A percentile compares a stretch with the other conserved stretches of the same genome.
These are phyloP conservation scores for Patella pellucida DNA, from an alignment of 2,888 invertebrate genomes.

Conservation along the genomic window DNA sequence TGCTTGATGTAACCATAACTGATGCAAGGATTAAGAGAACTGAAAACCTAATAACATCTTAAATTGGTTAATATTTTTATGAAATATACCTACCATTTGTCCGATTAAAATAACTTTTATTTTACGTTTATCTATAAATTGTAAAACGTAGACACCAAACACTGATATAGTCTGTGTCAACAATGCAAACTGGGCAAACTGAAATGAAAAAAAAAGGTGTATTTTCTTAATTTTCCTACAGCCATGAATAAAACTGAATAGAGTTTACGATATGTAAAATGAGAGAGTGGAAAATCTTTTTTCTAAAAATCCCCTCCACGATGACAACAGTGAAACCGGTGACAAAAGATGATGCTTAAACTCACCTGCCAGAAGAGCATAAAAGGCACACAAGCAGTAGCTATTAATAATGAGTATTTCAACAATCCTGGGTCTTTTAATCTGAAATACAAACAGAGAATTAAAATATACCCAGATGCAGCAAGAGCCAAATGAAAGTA, in stretches of 20 bases:
- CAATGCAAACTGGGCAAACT: constrained; percentile 87
- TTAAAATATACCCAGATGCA: neutral
- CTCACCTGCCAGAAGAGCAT: constrained; percentile 74
- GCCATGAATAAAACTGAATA: neutral
- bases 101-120: constrained; percentile 71
- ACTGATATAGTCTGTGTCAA: constrained; percentile 83
- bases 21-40: neutral
- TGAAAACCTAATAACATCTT: constrained; percentile 2
- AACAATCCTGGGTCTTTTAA: constrained; percentile 30
- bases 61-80: neutral
- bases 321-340: no score
- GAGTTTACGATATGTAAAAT: neutral
- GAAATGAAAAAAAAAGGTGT: constrained; percentile 76
- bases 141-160: constrained; percentile 78
- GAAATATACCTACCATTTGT: constrained; percentile 70
- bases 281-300: neutral
- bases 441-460: constrained; percentile 30
- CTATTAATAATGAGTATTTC: constrained; percentile 45
- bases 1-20: no score
- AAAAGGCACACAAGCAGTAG: constrained; percentile 68
- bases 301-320: no score
- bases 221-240: neutral
- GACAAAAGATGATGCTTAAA: neutral
- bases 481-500: no score
- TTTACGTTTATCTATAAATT: constrained; percentile 67